phyloP scores from a whole-genome alignment of 2,113 vertebrate species.

The Lontra canadensis region DNA sequence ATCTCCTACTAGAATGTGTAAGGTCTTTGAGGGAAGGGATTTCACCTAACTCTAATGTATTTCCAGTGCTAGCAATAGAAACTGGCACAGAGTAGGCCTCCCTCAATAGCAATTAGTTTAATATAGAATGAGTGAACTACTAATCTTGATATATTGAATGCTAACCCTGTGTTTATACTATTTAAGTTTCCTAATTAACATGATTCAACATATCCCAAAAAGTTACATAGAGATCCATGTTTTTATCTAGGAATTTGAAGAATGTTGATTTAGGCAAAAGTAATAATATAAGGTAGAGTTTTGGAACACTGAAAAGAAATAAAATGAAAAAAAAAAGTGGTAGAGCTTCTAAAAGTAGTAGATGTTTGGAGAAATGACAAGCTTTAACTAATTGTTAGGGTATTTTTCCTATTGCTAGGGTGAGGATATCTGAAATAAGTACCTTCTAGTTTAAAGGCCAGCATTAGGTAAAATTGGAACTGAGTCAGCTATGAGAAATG shows the following conservation, averaged over 20 bases:
- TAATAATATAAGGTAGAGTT: slow-evolving; percentile 20
- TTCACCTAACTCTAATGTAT: not conserved
- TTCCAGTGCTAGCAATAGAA: slow-evolving; percentile 33
- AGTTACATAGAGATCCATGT: not conserved
- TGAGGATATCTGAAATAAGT: slow-evolving; percentile 32
- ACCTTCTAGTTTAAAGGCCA: not conserved
- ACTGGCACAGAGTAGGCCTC: not conserved
- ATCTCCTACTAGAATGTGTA: slow-evolving; percentile 26
- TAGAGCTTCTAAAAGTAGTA: slow-evolving; percentile 26
- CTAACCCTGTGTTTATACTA: not conserved
- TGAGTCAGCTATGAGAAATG: slow-evolving; percentile 7
- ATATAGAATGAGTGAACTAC: not conserved
- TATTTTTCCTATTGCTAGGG: not conserved
- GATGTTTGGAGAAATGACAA: not conserved
- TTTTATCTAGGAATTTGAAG: slow-evolving; percentile 44
- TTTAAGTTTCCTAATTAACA: slow-evolving; percentile 48
- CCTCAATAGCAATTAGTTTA: not conserved
- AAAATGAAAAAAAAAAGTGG: not conserved
- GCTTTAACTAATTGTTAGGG: not conserved
- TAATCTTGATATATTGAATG: not conserved
- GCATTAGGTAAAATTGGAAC: slow-evolving; percentile 25
- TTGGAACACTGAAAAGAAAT: not conserved
- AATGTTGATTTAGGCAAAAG: not conserved
- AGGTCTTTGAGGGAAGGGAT: slow-evolving; percentile 1
- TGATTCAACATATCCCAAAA: not conserved